Evolutionary conservation across 2,888 invertebrate genomes (phyloP).

Genomic region (Ochropacha duplaris): DNA sequence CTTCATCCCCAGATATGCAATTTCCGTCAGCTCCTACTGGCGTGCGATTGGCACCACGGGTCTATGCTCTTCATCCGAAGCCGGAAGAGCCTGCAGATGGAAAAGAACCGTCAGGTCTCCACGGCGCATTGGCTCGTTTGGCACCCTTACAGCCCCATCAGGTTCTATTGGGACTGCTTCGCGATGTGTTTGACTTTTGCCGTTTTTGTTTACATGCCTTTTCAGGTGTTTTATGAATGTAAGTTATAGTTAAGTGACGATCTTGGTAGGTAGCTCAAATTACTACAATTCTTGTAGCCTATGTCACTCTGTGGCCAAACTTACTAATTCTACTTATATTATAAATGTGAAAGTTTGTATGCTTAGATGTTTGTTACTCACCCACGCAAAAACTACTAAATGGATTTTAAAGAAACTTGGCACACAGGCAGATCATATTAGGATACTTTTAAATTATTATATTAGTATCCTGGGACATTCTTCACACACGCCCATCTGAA

Average conservation of each 20-base stretch:
- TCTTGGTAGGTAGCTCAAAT: background rate
- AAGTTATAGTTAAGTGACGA: constrained; percentile 22
- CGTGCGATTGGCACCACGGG: constrained; percentile 53
- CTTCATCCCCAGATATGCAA: constrained; percentile 17
- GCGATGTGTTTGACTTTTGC: constrained; percentile 29
- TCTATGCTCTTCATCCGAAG: constrained; percentile 43
- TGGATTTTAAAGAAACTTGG: too few species aligned
- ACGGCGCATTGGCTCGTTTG: constrained; percentile 34
- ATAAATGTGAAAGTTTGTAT: too few species aligned
- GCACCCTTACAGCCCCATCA: constrained; percentile 63
- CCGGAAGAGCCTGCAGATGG: constrained; percentile 41
- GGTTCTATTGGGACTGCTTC: constrained; percentile 47
- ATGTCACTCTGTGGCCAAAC: too few species aligned
- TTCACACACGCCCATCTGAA: too few species aligned
- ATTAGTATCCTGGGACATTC: too few species aligned
- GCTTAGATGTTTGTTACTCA: too few species aligned
- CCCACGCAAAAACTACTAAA: too few species aligned
- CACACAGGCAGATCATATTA: too few species aligned
- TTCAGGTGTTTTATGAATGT: constrained; percentile 55
- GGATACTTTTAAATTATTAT: too few species aligned
- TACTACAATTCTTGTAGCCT: too few species aligned
- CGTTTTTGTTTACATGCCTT: constrained; percentile 48
- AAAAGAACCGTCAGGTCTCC: constrained; percentile 45
- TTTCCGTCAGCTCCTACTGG: constrained; percentile 27
- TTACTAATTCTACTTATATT: too few species aligned